Percentiles rank a stretch among this genome's conserved stretches.
Evolutionary conservation across 2,888 invertebrate species (phyloP).

Genomic region (Vanessa cardui): DNA sequence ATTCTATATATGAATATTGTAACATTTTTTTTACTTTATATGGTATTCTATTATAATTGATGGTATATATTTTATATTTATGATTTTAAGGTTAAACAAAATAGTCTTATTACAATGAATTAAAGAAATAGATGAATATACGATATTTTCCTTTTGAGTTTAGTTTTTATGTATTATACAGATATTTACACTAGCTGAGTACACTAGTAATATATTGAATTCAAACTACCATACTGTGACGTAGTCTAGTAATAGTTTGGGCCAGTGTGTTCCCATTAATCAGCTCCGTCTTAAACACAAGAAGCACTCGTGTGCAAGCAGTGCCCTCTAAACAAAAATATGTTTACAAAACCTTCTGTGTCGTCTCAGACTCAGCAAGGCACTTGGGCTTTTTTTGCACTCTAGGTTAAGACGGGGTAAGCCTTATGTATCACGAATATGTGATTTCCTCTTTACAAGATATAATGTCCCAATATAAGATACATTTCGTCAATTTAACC

Average conservation of each 20-base stretch:
- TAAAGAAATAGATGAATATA: no score
- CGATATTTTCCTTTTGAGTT: neutral
- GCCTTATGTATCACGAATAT: neutral
- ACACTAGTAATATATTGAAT: neutral
- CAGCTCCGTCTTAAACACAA: no score
- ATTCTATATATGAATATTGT: neutral
- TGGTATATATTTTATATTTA: neutral
- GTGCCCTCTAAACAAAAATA: no score
- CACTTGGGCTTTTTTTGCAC: neutral
- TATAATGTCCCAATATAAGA: neutral
- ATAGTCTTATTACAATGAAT: no score
- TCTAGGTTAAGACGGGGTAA: no score
- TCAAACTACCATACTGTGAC: neutral
- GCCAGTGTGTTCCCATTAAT: neutral
- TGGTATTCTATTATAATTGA: neutral
- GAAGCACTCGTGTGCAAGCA: no score
- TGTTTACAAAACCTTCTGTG: no score
- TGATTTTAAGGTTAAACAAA: no score
- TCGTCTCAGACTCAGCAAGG: no score
- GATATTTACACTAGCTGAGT: slow-evolving; percentile 5
- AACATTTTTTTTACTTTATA: neutral
- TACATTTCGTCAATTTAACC: slow-evolving; percentile 9
- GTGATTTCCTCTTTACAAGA: neutral
- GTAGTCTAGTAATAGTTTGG: neutral
- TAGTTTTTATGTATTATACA: neutral